Conservation (phyloP, 2,888 invertebrate species). For the Enchytraeus crypticus region DNA sequence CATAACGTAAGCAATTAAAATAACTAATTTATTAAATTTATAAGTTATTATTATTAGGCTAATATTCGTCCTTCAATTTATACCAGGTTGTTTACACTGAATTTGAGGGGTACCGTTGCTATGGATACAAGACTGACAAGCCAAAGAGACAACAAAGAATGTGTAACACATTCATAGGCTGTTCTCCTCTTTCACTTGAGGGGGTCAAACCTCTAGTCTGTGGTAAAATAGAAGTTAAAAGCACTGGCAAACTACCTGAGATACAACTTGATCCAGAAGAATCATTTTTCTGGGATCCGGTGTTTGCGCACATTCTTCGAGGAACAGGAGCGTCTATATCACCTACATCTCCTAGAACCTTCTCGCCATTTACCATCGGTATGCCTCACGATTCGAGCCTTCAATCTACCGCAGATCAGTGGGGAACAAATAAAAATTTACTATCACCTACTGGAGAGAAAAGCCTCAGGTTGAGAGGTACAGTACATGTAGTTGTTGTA, state of each 20-base stretch:
- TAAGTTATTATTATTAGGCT: too few relatives aligned
- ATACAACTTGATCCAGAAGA: constrained; percentile 25
- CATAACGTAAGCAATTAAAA: too few relatives aligned
- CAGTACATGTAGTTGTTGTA: too few relatives aligned
- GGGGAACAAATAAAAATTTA: too few relatives aligned
- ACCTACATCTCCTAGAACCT: constrained; percentile 11
- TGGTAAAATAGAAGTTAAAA: constrained; percentile 16
- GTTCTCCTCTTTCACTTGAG: constrained; percentile 12
- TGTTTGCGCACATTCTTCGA: constrained; percentile 13
- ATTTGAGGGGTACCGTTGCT: constrained; percentile 20
- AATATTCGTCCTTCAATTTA: too few relatives aligned
- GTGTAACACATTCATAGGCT: constrained; percentile 19
- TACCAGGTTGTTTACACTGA: constrained; percentile 19
- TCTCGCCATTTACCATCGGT: constrained; percentile 9
- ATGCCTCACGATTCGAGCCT: not conserved
- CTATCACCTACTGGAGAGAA: too few relatives aligned
- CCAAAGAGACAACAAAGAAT: constrained; percentile 12
- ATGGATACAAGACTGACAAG: constrained; percentile 20
- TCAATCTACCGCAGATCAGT: not conserved
- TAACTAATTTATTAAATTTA: too few relatives aligned
- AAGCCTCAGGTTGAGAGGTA: too few relatives aligned
- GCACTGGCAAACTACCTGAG: not conserved
- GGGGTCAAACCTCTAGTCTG: constrained; percentile 23
- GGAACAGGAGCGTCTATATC: constrained; percentile 6
- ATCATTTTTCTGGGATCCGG: constrained; percentile 27